Evolutionary conservation across 2,888 invertebrate species (phyloP), one percentile per base, ranked within the genome.

Genomic region (Stenodera caucasica): DNA sequence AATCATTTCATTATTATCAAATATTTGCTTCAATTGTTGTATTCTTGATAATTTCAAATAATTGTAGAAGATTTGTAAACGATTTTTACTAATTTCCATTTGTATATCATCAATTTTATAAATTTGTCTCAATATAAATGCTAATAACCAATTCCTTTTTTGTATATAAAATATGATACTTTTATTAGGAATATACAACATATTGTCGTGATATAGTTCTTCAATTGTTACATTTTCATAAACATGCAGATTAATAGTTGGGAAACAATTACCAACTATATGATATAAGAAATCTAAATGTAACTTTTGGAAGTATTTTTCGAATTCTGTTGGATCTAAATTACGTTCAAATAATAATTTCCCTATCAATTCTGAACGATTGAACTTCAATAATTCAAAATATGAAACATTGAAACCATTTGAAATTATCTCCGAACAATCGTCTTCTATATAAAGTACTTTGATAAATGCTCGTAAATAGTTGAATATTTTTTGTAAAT

Each of bases 281-380:
- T 89, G 89, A 69, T 91, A 89, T 53, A 90, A 85, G 55, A 91
- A 82, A 82, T 91, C 90, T 1, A 91, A 84, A 74, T 90, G 89
- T 15, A 91, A 77, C 67, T 87, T 87, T 32, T 84, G 83, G 61
- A 90, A 90, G 70, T 89, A 84, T 0, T 83, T 80, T 73, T 91
- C 91, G 58, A 92, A 85, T 71, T 86, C 85, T 2, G 86, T 81
- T 0, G 90, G 88, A 3, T 89, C 86, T 56, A 89, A 80, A 60
- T 88, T 84, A 69, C 86, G 84, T 61, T 87, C 85, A 70, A 90
- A 90, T 61, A 91, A 84, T 73, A 90, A 81, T 68, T 85, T 85
- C 2, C 88, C 88, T 66, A 89, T 85, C 57, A 89, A 82, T 67
- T 85, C 83, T 57, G 86, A 85, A 9, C 88, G 81, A 70, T 83